Percentiles rank a stretch among this genome's conserved stretches.
phyloP scores from a whole-genome alignment of 1,140 invertebrate species.

The Macrobrachium rosenbergii region DNA sequence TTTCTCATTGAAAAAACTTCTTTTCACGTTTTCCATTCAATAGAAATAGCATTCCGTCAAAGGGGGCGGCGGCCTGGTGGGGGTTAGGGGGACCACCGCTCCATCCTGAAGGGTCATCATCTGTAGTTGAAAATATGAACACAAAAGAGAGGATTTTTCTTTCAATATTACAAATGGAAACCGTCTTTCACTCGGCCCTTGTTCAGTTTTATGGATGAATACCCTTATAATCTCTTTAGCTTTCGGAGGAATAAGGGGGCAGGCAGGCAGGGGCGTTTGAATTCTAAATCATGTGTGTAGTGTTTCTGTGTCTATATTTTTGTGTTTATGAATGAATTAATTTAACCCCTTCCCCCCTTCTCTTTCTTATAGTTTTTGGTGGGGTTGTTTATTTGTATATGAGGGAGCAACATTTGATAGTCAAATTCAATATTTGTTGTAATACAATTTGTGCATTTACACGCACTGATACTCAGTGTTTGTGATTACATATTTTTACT shows the following conservation, averaged over 20 bases:
- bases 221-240: conserved; percentile 53
- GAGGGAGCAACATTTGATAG: too few relatives aligned
- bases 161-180: conserved; percentile 57
- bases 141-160: conserved; percentile 55
- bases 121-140: conserved; percentile 31
- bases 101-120: conserved; percentile 45
- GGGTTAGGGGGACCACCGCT: background rate
- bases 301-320: too few relatives aligned
- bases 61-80: conserved; percentile 14
- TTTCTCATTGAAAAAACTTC: conserved; percentile 34
- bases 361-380: too few relatives aligned
- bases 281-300: background rate
- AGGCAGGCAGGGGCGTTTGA: too few relatives aligned
- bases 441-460: too few relatives aligned
- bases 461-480: too few relatives aligned
- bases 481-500: too few relatives aligned
- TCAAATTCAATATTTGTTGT: too few relatives aligned
- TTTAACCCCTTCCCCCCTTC: too few relatives aligned
- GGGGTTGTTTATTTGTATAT: too few relatives aligned
- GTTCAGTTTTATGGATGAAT: conserved; percentile 54
- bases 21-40: conserved; percentile 54
- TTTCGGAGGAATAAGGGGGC: background rate
- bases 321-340: too few relatives aligned
- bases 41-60: conserved; percentile 55
- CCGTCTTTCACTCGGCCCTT: conserved; percentile 18